phyloP scores from a whole-genome alignment of 2,113 vertebrate species.

The Crotalus tigris region DNA sequence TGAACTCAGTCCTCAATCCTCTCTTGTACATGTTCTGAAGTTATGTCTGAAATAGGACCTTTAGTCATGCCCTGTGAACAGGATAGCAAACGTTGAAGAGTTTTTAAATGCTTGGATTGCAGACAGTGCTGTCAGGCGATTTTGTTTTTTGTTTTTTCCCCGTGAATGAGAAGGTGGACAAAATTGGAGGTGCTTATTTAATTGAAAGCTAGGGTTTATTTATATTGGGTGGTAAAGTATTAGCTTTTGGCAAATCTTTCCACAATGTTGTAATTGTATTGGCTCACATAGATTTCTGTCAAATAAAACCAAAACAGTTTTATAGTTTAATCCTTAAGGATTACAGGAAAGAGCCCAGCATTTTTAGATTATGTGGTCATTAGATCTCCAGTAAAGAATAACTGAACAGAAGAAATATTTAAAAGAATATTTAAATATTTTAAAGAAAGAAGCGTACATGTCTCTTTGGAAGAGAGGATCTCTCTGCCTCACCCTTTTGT shows the following conservation, averaged over 20 bases:
- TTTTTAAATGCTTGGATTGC: not conserved
- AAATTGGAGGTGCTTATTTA: not conserved
- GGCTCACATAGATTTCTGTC: not conserved
- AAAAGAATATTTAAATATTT: not conserved
- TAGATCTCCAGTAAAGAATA: not conserved
- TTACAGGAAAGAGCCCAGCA: not conserved
- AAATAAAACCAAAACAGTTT: not conserved
- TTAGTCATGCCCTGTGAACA: constrained; percentile 24
- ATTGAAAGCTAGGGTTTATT: not conserved
- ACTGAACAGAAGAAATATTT: not conserved
- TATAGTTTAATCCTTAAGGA: not conserved
- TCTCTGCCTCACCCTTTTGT: not conserved
- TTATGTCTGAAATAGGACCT: constrained; percentile 18
- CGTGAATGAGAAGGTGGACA: not conserved
- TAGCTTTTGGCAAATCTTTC: not conserved
- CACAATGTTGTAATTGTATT: not conserved
- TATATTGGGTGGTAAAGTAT: not conserved
- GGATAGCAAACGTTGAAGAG: not conserved
- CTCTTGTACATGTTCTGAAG: constrained; percentile 29
- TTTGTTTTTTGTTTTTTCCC: not conserved
- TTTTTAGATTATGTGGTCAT: not conserved
- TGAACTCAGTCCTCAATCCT: constrained; percentile 14
- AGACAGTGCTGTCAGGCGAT: not conserved
- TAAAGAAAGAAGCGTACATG: not conserved
- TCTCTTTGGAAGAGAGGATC: not conserved